Evolutionary conservation across 2,888 invertebrate genomes (phyloP), one percentile per base, ranked within the genome.

Genomic region (Gisinianus flammeolus): DNA sequence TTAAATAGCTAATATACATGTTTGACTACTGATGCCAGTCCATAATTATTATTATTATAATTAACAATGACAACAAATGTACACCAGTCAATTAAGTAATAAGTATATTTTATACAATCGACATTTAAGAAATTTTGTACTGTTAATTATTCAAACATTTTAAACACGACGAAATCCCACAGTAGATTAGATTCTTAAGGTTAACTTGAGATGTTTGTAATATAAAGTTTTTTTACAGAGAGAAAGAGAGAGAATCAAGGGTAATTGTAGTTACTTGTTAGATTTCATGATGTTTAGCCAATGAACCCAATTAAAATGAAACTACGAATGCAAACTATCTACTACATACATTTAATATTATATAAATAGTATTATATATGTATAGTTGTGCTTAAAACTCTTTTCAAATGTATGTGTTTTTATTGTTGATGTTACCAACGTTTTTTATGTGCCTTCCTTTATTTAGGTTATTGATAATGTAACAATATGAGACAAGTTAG

Each of bases 401-500:
- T n/a, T 19, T 54, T 54, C 6, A 69, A 22, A 33, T 33, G 19
- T 52, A 44, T 52, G 30, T 71, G 26, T 62, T 26, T 62, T 24
- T 71, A 71, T 35, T 70, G 33, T 58, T 74, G 62, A 64, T 74
- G 74, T 74, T 74, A 74, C 74, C 74, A 64, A 44, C 68, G 35
- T 68, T 68, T 74, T 74, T 72, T 72, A 72, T 74, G 74, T 74
- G 74, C 74, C 74, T 74, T 68, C 68, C 22, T 31, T 68, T 68
- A 31, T n/a, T 68, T 68, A 68, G 31, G 35, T 33, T 66, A 64
- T 64, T 16, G 24, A 64, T 64, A 71, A 31, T 71, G 26, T 58
- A 52, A 30, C 2, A 52, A 35, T 6, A 19, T 44, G 19, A 44
- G 44, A 44, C 5, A 35, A 44, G 44, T 16, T 44, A 44, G 44